Base-by-base conservation (phyloP, 2,797 vertebrate species). In the Anabas testudineus region DNA sequence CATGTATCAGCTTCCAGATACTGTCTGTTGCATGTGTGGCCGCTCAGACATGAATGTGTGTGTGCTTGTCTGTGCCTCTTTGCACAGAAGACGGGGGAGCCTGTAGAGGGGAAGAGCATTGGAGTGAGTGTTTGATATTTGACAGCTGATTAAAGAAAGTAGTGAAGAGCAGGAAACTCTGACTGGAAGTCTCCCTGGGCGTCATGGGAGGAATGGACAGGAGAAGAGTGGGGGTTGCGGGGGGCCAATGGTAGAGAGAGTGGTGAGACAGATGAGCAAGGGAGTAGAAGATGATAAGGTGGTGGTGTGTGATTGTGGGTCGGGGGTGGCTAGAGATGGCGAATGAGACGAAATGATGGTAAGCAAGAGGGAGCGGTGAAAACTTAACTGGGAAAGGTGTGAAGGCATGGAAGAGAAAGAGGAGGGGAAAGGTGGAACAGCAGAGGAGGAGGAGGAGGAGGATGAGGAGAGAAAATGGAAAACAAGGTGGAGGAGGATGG, bases 81-180 rank as follows among this genome's bases (percentile, higher is more conserved):
- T 42, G 81, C 57, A 59, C 47, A 70, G 53, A 66, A 65, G 55
- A 53, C 37, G 34, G 56, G 51, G 41, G 56, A 62, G 66, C 74
- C 71, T 22, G 14, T 53, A 19, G 49, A 62, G 70, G 55, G 53
- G 67, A 74, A 71, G 74, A 77, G 73, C 71, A 78, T 74, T 49
- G 74, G 80, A 85, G 80, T 69, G 75, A 88, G 84, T 76, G 89
- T 93, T 93, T 94, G 92, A 93, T 93, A 89, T 93, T 69, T 94
- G 92, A 93, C 92, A 91, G 92, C 91, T 94, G 93, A 94, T 95
- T 92, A 93, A 93, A 89, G 91, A 85, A 83, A 83, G 81, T 81
- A 88, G 87, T 89, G 93, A 93, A 87, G 86, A 91, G 87, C 73
- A 76, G 73, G 82, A 89, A 77, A 86, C 83, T 85, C 87, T 92